A percentile compares a stretch with the other conserved stretches of the same genome.
These are phyloP conservation scores for Toxonevra muliebris DNA, from an alignment of 2,888 invertebrate genomes.

Conservation along the genomic window DNA sequence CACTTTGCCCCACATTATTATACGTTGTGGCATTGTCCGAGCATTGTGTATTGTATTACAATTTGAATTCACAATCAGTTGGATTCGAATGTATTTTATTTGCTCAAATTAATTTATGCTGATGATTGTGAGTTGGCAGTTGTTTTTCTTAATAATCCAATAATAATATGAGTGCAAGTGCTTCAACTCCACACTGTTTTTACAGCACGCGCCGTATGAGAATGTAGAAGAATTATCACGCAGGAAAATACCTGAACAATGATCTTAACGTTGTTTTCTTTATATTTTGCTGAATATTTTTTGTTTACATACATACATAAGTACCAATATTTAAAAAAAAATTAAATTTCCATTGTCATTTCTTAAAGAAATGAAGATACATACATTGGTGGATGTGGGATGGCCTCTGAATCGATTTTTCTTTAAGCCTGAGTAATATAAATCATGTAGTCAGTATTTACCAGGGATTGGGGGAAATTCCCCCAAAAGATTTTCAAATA, in stretches of 20 bases:
- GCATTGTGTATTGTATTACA: constrained; percentile 14
- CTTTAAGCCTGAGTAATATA: too few relatives aligned
- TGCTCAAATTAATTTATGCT: constrained; percentile 32
- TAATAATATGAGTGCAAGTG: neutral
- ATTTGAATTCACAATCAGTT: constrained; percentile 5
- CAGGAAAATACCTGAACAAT: neutral
- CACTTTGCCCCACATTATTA: neutral
- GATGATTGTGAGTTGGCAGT: constrained; percentile 6
- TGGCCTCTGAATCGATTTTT: too few relatives aligned
- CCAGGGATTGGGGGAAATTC: too few relatives aligned
- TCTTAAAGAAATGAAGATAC: too few relatives aligned
- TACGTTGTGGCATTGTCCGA: constrained; percentile 2
- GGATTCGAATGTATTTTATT: constrained; percentile 23
- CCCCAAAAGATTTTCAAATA: too few relatives aligned
- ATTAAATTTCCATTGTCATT: too few relatives aligned
- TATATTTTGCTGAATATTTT: constrained; percentile 12
- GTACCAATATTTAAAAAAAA: too few relatives aligned
- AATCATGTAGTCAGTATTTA: too few relatives aligned
- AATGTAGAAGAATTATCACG: neutral
- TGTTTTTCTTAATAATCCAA: constrained; percentile 12
- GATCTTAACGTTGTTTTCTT: neutral
- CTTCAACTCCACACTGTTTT: neutral
- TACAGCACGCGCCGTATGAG: constrained; percentile 11
- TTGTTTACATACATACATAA: neutral
- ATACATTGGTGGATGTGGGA: too few relatives aligned